Conservation (phyloP, 2,888 invertebrate genomes). For the Cephus pulcher region DNA sequence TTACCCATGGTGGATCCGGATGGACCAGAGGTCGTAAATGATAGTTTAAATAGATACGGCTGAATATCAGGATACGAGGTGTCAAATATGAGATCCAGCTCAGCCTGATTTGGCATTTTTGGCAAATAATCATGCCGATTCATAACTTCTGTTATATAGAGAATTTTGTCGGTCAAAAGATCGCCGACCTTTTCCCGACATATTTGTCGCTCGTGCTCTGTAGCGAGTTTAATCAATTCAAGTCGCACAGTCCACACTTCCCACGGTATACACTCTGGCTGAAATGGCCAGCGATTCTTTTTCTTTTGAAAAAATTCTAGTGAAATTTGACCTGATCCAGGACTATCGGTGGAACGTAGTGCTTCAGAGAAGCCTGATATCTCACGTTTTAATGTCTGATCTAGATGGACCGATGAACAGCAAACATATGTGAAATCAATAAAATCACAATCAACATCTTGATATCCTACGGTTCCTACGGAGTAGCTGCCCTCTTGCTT, state of each 20-base stretch:
- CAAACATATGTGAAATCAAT: slow-evolving; percentile 98
- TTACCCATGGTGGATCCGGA: slow-evolving; percentile 85
- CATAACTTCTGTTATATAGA: slow-evolving; percentile 95
- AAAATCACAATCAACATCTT: slow-evolving; percentile 97
- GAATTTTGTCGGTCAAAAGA: slow-evolving; percentile 90
- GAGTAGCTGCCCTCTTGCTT: slow-evolving; percentile 95
- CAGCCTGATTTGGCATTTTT: slow-evolving; percentile 92
- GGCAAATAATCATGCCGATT: slow-evolving; percentile 97
- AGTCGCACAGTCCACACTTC: slow-evolving; percentile 97
- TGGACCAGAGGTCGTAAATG: slow-evolving; percentile 84
- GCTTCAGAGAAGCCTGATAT: slow-evolving; percentile 84
- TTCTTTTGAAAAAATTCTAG: slow-evolving; percentile 96
- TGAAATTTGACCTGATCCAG: slow-evolving; percentile 83
- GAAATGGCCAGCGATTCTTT: slow-evolving; percentile 87
- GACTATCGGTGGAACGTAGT: slow-evolving; percentile 78
- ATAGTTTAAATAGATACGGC: slow-evolving; percentile 95
- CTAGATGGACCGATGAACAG: slow-evolving; percentile 85
- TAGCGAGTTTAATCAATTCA: slow-evolving; percentile 86
- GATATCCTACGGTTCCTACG: slow-evolving; percentile 94
- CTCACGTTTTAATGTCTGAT: slow-evolving; percentile 78
- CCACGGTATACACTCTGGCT: slow-evolving; percentile 95
- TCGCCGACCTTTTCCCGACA: slow-evolving; percentile 91
- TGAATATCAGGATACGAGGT: slow-evolving; percentile 93
- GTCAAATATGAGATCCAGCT: slow-evolving; percentile 94
- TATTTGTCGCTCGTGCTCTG: slow-evolving; percentile 87